Evolutionary conservation across 2,888 invertebrate species (phyloP), one percentile per base, ranked within the genome.

Genomic region (Cataglyphis rosenhaueri): DNA sequence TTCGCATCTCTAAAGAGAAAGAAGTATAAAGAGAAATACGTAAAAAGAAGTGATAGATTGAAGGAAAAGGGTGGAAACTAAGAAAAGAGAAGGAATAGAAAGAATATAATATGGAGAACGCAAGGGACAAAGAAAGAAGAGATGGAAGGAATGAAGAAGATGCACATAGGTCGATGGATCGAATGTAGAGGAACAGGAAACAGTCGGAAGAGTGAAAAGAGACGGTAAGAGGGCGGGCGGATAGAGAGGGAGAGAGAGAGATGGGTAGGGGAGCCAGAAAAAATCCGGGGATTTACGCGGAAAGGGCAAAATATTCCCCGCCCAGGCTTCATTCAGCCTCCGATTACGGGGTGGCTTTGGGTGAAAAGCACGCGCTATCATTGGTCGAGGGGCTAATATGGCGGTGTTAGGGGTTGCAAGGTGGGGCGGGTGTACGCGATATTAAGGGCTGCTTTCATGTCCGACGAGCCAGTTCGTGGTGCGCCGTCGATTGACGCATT

Each of bases 401-500:
- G 94, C 93, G 92, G 92, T 93, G 93, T 92, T 89, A 92, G 91
- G 88, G 91, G 92, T 88, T 91, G 87, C 88, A 82, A 86, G 89
- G 92, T 92, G 92, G 92, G 92, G 92, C 92, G 89, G 90, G 88
- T 90, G 88, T 91, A 90, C 88, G 88, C 86, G 92, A 91, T 92
- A 93, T 94, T 93, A 94, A 93, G 94, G 94, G 93, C 92, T 93
- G 94, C 92, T 92, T 92, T 91, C 89, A 90, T 91, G 91, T 91
- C 92, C 90, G 92, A 90, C 91, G 92, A 91, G 94, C 95, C 95
- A 95, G 95, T 95, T 94, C 93, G 94, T 94, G 93, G 94, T 94
- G 95, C 95, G 95, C 95, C 95, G 95, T 95, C 95, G 95, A 93
- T 94, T 94, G 92, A 93, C 92, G 92, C 94, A 92, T 93, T 93